Evolutionary conservation across 2,888 invertebrate species (phyloP), one percentile per base, ranked within the genome.

Genomic region (Enoplolaimus lenunculus): DNA sequence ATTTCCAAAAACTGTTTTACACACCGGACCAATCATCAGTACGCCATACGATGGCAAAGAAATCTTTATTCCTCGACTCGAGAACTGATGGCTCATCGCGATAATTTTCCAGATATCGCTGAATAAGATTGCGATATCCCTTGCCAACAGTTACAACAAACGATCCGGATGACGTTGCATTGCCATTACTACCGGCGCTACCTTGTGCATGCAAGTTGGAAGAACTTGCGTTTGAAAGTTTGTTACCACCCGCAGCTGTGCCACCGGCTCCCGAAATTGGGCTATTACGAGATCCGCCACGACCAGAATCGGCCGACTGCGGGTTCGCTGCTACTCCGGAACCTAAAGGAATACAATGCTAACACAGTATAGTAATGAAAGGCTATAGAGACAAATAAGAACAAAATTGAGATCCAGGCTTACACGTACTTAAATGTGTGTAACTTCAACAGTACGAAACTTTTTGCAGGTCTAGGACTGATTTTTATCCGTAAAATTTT

Each of bases 111-210:
- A 74, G 69, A 69, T 73, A 82, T 3, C 83, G 77, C 57, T 77
- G 76, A 60, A 84, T 79, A 68, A 93, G 84, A 74, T 89, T 90
- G 21, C 92, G 86, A 81, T 92, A 92, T 0, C 91, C 90, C 74
- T 87, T 86, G 0, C 92, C 92, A 73, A 92, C 87, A 16, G 73
- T 73, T 16, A 72, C 35, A 34, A 73, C 70, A 26, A 70, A 70
- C n/a, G 34, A 31, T 26, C 34, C 67, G n/a, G 7, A 2, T 7
- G 33, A n/a, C 0, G 90, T 90, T 0, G 88, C 90, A 73, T 91
- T 71, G n/a, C 21, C n/a, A 28, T 7, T 16, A 13, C 7, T 13
- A n/a, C 64, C n/a, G 13, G 16, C 7, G 7, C 13, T 13, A 13
- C 7, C n/a, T 31, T 62, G 62, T 26, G 7, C 16, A 13, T 45